phyloP scores from a whole-genome alignment of 2,797 vertebrate genomes.

The Pseudopleuronectes americanus region DNA sequence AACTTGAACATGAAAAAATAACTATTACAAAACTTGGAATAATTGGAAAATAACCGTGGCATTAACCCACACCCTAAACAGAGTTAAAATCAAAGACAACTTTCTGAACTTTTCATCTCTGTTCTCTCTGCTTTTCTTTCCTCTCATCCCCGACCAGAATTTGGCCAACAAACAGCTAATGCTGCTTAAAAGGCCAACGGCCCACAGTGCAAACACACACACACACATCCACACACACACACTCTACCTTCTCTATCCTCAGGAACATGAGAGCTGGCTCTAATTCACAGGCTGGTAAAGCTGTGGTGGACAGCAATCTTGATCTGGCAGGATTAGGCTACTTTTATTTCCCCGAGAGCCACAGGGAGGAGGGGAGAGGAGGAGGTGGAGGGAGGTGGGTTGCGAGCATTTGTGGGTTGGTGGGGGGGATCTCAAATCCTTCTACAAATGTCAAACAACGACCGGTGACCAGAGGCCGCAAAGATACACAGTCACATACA shows the following conservation, averaged over 20 bases:
- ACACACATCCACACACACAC: constrained; percentile 58
- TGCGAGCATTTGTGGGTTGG: background rate
- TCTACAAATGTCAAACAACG: constrained; percentile 83
- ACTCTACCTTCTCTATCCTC: constrained; percentile 57
- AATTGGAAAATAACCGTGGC: constrained; percentile 31
- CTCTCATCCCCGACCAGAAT: constrained; percentile 35
- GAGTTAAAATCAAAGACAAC: background rate
- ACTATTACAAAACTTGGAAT: constrained; percentile 24
- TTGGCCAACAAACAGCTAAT: constrained; percentile 54
- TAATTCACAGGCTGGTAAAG: constrained; percentile 80
- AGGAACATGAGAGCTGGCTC: constrained; percentile 75
- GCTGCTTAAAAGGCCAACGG: constrained; percentile 63
- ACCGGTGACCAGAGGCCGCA: constrained; percentile 67
- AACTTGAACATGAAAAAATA: constrained; percentile 46
- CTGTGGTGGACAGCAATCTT: constrained; percentile 80
- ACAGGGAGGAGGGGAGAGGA: constrained; percentile 33
- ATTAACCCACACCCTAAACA: constrained; percentile 9
- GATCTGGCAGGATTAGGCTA: constrained; percentile 80
- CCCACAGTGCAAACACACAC: constrained; percentile 61
- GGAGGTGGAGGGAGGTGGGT: constrained; percentile 29
- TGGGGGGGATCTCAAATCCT: constrained; percentile 67
- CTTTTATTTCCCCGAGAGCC: constrained; percentile 80
- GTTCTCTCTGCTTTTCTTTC: constrained; percentile 26
- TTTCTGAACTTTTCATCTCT: constrained; percentile 16
- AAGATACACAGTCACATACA: constrained; percentile 35